Conservation (phyloP, 2,113 vertebrate species). For the Gambusia affinis region DNA sequence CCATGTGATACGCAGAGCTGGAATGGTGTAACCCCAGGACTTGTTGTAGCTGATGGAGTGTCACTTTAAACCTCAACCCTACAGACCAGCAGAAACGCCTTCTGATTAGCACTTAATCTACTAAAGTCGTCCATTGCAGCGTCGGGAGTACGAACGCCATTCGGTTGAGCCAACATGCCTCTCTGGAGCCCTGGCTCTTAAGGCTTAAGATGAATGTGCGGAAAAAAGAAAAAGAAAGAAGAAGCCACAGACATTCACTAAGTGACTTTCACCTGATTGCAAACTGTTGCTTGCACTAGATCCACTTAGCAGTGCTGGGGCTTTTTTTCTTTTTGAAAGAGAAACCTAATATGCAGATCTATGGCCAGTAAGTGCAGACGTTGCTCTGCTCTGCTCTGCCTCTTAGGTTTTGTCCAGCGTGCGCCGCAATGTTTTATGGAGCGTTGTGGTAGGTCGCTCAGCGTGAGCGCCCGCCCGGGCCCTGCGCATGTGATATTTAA, state of each 20-base stretch:
- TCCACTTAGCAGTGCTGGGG: conserved; percentile 49
- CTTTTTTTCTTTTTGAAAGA: conserved; percentile 55
- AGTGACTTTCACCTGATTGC: conserved; percentile 70
- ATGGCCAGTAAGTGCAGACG: conserved; percentile 50
- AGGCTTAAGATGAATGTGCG: conserved; percentile 32
- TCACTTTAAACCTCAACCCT: conserved; percentile 53
- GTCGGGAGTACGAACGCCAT: conserved; percentile 35
- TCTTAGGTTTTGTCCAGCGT: conserved; percentile 66
- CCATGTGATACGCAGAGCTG: conserved; percentile 43
- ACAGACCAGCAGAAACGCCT: conserved; percentile 57
- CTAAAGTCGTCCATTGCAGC: conserved; percentile 36
- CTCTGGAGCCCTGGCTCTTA: conserved; percentile 26
- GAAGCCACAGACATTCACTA: conserved; percentile 46
- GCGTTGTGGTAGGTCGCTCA: conserved; percentile 74
- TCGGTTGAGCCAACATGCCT: conserved; percentile 35
- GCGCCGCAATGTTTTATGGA: conserved; percentile 66
- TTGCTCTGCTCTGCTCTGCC: conserved; percentile 60
- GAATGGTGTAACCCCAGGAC: conserved; percentile 12
- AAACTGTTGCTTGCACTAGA: conserved; percentile 67
- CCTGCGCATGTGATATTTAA: conserved; percentile 74
- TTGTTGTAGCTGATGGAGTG: conserved; percentile 56
- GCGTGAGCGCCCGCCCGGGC: conserved; percentile 59
- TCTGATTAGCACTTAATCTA: conserved; percentile 68
- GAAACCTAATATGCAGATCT: conserved; percentile 67
- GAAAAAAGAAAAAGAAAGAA: conserved; percentile 18